Percentiles rank a stretch among this genome's conserved stretches.
Evolutionary conservation across 2,888 invertebrate genomes (phyloP).

Genomic region (Cepaea hortensis): DNA sequence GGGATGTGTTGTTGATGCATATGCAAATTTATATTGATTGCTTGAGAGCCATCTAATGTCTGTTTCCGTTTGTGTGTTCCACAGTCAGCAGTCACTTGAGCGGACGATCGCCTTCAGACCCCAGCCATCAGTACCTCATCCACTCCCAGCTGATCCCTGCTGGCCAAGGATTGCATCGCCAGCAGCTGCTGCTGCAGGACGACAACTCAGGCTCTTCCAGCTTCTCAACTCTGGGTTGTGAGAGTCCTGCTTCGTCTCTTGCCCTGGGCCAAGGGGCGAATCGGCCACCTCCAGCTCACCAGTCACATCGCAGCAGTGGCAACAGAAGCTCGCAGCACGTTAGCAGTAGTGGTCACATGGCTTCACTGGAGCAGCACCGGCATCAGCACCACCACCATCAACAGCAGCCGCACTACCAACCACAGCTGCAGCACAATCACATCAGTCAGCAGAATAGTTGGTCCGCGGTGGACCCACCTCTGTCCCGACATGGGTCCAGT

Average conservation of each 20-base stretch:
- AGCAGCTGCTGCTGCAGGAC: slow-evolving; percentile 14
- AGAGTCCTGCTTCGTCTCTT: slow-evolving; percentile 57
- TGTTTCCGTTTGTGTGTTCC: neutral
- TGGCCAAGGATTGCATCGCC: slow-evolving; percentile 17
- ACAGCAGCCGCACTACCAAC: slow-evolving; percentile 46
- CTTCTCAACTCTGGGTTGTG: slow-evolving; percentile 68
- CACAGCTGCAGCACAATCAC: slow-evolving; percentile 62
- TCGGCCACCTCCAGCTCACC: slow-evolving; percentile 41
- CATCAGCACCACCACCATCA: slow-evolving; percentile 61
- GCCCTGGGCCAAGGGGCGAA: slow-evolving; percentile 49
- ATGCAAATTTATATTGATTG: too few species aligned
- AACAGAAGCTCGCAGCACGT: slow-evolving; percentile 27
- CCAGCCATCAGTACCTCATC: slow-evolving; percentile 76
- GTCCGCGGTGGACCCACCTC: slow-evolving; percentile 4
- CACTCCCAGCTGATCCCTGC: slow-evolving; percentile 60
- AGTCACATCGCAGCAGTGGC: slow-evolving; percentile 12
- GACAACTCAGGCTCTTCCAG: slow-evolving; percentile 22
- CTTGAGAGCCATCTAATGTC: neutral
- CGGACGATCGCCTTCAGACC: slow-evolving; percentile 73
- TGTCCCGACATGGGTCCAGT: slow-evolving; percentile 21
- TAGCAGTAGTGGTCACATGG: slow-evolving; percentile 6
- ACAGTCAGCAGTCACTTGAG: slow-evolving; percentile 61
- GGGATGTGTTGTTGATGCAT: too few species aligned
- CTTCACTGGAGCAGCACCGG: slow-evolving; percentile 31
- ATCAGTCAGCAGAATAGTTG: slow-evolving; percentile 56